Percentiles rank a stretch among this genome's conserved stretches.
Conservation (phyloP, 2,113 vertebrate species). For the Neoarius graeffei region DNA sequence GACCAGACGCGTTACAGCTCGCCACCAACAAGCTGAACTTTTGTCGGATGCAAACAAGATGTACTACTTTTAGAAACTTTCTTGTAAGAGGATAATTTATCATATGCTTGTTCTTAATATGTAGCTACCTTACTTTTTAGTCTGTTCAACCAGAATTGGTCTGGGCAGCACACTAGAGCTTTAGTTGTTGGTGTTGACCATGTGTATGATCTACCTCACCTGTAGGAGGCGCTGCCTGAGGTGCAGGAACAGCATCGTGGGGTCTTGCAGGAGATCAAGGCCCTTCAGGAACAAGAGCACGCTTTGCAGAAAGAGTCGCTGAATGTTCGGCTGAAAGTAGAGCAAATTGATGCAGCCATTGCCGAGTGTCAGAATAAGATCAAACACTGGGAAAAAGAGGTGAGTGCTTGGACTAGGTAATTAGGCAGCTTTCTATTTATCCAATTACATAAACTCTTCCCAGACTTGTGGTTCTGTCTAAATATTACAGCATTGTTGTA, state of each 20-base stretch:
- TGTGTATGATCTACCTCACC: background rate
- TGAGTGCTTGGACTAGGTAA: slow-evolving; percentile 43
- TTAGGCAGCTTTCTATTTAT: background rate
- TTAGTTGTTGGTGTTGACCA: background rate
- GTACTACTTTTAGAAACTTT: background rate
- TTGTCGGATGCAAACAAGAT: background rate
- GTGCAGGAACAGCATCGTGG: slow-evolving; percentile 78
- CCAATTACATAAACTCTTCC: background rate
- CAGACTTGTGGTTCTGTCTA: background rate
- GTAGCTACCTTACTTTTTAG: background rate
- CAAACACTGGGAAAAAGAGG: slow-evolving; percentile 95
- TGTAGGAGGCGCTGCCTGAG: slow-evolving; percentile 79
- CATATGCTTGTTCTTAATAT: background rate
- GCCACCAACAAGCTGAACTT: background rate
- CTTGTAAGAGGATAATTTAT: background rate
- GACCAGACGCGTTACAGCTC: background rate
- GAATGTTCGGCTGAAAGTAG: slow-evolving; percentile 84
- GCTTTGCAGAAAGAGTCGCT: slow-evolving; percentile 86
- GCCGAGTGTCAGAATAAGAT: slow-evolving; percentile 84
- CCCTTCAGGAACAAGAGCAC: slow-evolving; percentile 82
- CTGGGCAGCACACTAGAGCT: background rate
- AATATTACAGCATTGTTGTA: slow-evolving; percentile 2
- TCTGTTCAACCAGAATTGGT: background rate
- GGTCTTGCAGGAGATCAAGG: slow-evolving; percentile 81
- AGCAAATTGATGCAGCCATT: slow-evolving; percentile 84